Evolutionary conservation across 2,888 invertebrate genomes (phyloP).

Genomic region (Macropis europaea): DNA sequence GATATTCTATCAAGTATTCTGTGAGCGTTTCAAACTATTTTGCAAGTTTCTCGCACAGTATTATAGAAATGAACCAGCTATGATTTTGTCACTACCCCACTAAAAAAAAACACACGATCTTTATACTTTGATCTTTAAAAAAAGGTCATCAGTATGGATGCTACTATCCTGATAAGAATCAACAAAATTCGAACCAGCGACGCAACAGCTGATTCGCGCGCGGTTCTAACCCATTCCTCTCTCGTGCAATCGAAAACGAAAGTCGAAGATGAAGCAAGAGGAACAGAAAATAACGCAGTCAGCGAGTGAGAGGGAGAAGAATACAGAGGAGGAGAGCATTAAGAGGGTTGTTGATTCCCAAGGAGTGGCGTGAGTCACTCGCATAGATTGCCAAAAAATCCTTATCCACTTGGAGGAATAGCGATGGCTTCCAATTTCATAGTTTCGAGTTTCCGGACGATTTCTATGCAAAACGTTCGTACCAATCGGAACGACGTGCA

Average conservation of each 20-base stretch:
- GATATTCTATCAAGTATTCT: too few relatives aligned
- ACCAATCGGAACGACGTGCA: neutral
- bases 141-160: too few relatives aligned
- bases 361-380: slow-evolving; percentile 22
- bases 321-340: neutral
- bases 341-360: slow-evolving; percentile 12
- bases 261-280: neutral
- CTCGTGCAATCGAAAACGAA: neutral
- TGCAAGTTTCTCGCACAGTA: too few relatives aligned
- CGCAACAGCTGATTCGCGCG: neutral
- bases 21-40: too few relatives aligned
- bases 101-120: too few relatives aligned
- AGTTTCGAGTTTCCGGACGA: neutral
- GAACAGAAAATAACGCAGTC: neutral
- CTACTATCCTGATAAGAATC: too few relatives aligned
- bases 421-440: neutral
- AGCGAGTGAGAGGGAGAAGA: neutral
- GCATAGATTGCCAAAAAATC: slow-evolving; percentile 34
- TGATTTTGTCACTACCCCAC: too few relatives aligned
- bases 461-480: neutral
- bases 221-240: neutral
- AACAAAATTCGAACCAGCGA: neutral
- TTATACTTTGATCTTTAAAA: too few relatives aligned
- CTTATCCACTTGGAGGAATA: slow-evolving; percentile 6
- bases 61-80: too few relatives aligned